Percentiles rank a stretch among this genome's conserved stretches.
These are phyloP conservation scores for Gasterosteus nipponicus DNA, from an alignment of 2,113 vertebrate species.

Conservation along the genomic window DNA sequence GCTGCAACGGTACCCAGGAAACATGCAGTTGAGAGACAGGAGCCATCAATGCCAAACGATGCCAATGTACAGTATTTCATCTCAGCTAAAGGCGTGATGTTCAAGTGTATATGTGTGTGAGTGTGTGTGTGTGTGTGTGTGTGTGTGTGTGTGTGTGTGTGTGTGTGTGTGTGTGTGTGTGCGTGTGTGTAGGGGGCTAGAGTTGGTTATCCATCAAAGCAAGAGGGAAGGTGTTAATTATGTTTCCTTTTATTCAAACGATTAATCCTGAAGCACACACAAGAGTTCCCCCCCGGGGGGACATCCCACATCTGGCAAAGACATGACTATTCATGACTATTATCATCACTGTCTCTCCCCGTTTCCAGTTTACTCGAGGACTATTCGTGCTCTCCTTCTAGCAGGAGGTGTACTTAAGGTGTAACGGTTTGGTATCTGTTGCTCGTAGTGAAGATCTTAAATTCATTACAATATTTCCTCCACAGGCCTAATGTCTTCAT, in stretches of 20 bases:
- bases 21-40: slow-evolving; percentile 58
- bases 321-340: neutral
- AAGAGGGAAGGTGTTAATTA: slow-evolving; percentile 72
- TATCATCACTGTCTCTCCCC: slow-evolving; percentile 36
- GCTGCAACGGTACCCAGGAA: neutral
- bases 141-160: too few species aligned
- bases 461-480: neutral
- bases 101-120: neutral
- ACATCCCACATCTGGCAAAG: slow-evolving; percentile 69
- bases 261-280: slow-evolving; percentile 71
- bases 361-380: slow-evolving; percentile 42
- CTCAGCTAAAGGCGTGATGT: slow-evolving; percentile 44
- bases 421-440: neutral
- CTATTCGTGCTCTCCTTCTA: slow-evolving; percentile 10
- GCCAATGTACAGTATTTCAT: slow-evolving; percentile 46
- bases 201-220: slow-evolving; percentile 62
- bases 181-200: neutral
- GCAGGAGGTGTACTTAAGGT: slow-evolving; percentile 1
- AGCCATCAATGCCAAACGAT: slow-evolving; percentile 47
- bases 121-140: slow-evolving; percentile 9
- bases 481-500: slow-evolving; percentile 19
- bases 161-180: neutral
- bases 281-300: slow-evolving; percentile 59
- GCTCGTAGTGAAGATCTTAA: neutral
- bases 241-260: slow-evolving; percentile 72